These are phyloP conservation scores for Oxystoma pomonae DNA, from an alignment of 2,888 invertebrate genomes.

Conservation along the genomic window DNA sequence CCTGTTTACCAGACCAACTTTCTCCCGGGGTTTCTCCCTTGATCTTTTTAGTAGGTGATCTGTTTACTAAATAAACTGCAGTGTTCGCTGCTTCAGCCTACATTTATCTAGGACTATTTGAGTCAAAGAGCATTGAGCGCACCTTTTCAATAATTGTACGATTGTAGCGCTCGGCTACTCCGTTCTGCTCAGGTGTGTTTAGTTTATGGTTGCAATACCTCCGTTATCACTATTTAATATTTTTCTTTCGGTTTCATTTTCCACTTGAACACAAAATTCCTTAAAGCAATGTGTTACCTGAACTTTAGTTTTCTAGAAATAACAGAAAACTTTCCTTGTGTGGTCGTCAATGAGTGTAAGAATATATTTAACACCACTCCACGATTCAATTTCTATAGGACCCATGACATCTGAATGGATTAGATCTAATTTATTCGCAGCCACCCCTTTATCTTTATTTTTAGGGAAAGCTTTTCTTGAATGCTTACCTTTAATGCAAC, in stretches of 20 bases:
- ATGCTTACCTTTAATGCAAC: slow-evolving; percentile 6
- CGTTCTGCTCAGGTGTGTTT: slow-evolving; percentile 19
- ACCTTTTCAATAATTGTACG: slow-evolving; percentile 20
- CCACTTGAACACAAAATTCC: slow-evolving; percentile 14
- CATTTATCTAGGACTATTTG: slow-evolving; percentile 11
- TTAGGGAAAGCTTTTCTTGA: slow-evolving; percentile 1
- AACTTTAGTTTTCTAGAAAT: slow-evolving; percentile 20
- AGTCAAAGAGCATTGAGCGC: slow-evolving; percentile 12
- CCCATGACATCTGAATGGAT: slow-evolving; percentile 20
- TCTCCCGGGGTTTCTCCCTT: slow-evolving; percentile 18
- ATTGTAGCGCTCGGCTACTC: slow-evolving; percentile 18
- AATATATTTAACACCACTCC: slow-evolving; percentile 15
- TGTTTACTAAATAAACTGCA: slow-evolving; percentile 17
- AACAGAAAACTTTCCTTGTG: slow-evolving; percentile 19
- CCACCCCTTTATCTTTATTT: slow-evolving; percentile 34
- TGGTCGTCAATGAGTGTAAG: slow-evolving; percentile 22
- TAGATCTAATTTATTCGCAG: slow-evolving; percentile 18
- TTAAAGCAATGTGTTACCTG: slow-evolving; percentile 20
- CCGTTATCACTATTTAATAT: slow-evolving; percentile 17
- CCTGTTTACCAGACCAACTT: slow-evolving; percentile 16
- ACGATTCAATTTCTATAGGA: slow-evolving; percentile 20
- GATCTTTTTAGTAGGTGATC: slow-evolving; percentile 16
- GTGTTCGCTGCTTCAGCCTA: slow-evolving; percentile 23
- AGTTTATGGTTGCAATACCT: slow-evolving; percentile 14
- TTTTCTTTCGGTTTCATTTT: slow-evolving; percentile 17